Conservation (phyloP, 2,888 invertebrate species). For the Pheosia tremula region DNA sequence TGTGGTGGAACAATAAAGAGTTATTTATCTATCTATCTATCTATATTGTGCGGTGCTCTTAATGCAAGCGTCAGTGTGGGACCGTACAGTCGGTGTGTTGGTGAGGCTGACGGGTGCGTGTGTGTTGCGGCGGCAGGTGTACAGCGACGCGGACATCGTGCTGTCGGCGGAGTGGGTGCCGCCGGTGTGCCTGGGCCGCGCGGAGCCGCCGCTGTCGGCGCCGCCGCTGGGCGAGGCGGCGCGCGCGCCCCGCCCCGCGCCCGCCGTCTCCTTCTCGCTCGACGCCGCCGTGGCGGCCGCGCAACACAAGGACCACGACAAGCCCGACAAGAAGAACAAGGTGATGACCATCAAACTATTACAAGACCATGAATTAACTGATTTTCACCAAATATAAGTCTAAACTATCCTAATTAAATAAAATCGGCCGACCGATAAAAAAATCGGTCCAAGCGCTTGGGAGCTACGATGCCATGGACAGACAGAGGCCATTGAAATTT, state of each 20-base stretch:
- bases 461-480: too few relatives aligned
- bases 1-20: too few relatives aligned
- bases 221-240: constrained; percentile 81
- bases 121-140: constrained; percentile 79
- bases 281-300: constrained; percentile 54
- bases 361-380: too few relatives aligned
- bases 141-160: constrained; percentile 95
- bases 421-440: too few relatives aligned
- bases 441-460: too few relatives aligned
- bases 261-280: constrained; percentile 79
- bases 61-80: too few relatives aligned
- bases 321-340: constrained; percentile 90
- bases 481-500: too few relatives aligned
- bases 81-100: too few relatives aligned
- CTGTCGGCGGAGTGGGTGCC: constrained; percentile 95
- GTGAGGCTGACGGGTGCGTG: not conserved
- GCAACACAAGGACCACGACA: constrained; percentile 79
- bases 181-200: constrained; percentile 91
- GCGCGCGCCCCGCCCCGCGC: constrained; percentile 70
- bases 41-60: too few relatives aligned
- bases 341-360: constrained; percentile 43
- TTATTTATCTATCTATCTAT: too few relatives aligned
- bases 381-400: too few relatives aligned
- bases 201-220: constrained; percentile 85
- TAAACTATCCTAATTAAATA: too few relatives aligned